Conservation (phyloP, 2,888 invertebrate genomes). For the Pelosia muscerda region DNA sequence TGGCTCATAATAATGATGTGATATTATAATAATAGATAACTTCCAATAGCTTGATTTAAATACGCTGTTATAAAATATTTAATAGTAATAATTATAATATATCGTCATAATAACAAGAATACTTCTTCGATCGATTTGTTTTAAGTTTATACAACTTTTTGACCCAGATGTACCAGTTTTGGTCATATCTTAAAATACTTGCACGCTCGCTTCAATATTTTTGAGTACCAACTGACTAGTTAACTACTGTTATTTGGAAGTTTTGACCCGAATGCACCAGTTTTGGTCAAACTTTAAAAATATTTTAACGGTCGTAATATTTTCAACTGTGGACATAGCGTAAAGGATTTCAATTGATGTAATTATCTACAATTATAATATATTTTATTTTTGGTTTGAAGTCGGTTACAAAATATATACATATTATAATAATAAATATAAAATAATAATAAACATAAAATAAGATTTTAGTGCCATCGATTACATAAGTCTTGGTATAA, state of each 20-base stretch:
- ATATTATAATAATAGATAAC: background rate
- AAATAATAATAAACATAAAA: slow-evolving; percentile 8
- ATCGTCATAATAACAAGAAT: background rate
- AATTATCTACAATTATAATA: slow-evolving; percentile 1
- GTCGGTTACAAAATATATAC: slow-evolving; percentile 12
- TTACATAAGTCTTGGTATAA: slow-evolving; percentile 22
- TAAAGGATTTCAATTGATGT: background rate
- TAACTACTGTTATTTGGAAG: too few species aligned
- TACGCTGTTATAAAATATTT: background rate
- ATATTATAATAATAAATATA: slow-evolving; percentile 1
- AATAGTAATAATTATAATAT: background rate
- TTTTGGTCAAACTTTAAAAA: background rate
- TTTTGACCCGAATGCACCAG: background rate
- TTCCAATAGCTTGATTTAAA: background rate
- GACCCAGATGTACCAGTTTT: background rate
- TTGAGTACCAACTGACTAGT: too few species aligned
- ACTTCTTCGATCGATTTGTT: background rate
- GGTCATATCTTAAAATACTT: background rate
- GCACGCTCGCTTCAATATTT: too few species aligned
- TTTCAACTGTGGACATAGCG: background rate
- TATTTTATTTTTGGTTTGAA: slow-evolving; percentile 21
- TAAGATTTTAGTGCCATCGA: slow-evolving; percentile 35
- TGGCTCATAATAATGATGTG: background rate
- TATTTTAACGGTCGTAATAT: background rate
- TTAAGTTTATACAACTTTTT: too few species aligned